Percentiles rank a stretch among this genome's conserved stretches.
phyloP scores from a whole-genome alignment of 2,797 vertebrate species.

The Cynodonichthys magdalenae region DNA sequence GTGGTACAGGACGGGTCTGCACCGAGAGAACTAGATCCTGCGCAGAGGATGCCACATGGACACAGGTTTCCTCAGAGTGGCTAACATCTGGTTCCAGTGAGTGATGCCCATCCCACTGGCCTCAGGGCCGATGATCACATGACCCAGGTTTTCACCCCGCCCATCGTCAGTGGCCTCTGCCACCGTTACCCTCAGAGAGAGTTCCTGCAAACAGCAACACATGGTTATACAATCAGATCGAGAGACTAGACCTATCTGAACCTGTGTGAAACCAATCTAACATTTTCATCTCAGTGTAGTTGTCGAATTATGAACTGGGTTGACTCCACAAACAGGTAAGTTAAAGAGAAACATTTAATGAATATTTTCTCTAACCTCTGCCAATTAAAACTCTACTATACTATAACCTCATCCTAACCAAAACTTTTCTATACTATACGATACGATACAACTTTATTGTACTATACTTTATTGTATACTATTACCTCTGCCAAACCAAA shows the following conservation, averaged over 20 bases:
- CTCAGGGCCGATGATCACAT: slow-evolving; percentile 93
- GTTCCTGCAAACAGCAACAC: slow-evolving; percentile 81
- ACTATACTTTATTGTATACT: too few relatives aligned
- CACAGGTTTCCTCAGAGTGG: slow-evolving; percentile 93
- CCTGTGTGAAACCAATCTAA: too few relatives aligned
- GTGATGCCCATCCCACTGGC: slow-evolving; percentile 95
- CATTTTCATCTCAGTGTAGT: too few relatives aligned
- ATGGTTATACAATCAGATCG: slow-evolving; percentile 31
- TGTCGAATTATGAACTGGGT: too few relatives aligned
- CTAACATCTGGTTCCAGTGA: slow-evolving; percentile 99
- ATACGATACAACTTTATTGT: too few relatives aligned
- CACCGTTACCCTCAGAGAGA: slow-evolving; percentile 94
- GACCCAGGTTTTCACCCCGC: slow-evolving; percentile 90
- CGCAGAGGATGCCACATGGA: slow-evolving; percentile 98
- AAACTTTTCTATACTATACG: too few relatives aligned
- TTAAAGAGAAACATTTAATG: too few relatives aligned
- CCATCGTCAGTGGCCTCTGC: slow-evolving; percentile 91
- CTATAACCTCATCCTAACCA: too few relatives aligned
- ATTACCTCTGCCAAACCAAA: too few relatives aligned
- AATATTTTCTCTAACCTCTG: too few relatives aligned
- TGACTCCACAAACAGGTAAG: too few relatives aligned
- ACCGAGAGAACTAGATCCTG: slow-evolving; percentile 78
- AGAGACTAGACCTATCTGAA: slow-evolving; percentile 43
- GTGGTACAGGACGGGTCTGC: neutral
- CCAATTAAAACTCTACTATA: too few relatives aligned